Base-by-base conservation (phyloP, 1,140 invertebrate species). In the Lanistes nyassanus region DNA sequence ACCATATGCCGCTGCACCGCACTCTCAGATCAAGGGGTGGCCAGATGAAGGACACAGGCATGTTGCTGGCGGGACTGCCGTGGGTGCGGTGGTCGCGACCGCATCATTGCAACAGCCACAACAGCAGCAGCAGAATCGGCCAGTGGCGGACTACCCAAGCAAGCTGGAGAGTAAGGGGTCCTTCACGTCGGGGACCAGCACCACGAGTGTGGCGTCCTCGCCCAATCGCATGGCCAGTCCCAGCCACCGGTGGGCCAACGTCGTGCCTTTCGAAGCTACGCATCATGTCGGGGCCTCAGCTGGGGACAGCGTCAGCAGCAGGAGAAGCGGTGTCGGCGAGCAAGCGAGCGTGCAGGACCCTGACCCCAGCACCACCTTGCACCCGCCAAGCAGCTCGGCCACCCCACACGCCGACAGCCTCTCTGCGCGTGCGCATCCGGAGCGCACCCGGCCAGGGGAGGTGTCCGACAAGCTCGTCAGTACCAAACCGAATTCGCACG, bases 141-240 rank as follows among this genome's bases (percentile, higher is more conserved):
- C 70, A 0, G 53, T 62, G 11, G 60, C 42, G 34, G 70, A 72
- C 9, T 55, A 56, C 36, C 42, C 31, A 58, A 31, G 29, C 62
- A 77, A 67, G 36, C 42, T 64, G 34, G 60, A 71, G 26, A 36
- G 70, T 11, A 73, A 77, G 42, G 73, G 34, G 11, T 73, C 62
- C n/a, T 42, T 64, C 51, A 53, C 51, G 3, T 65, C 72, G n/a
- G 19, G 67, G 11, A n/a, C 70, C 31, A 42, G 19, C 31, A 29
- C 65, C 4, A 0, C 65, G 4, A 31, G 16, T 36, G 16, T 36
- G 23, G 47, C 36, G 36, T 9, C n/a, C 23, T 26, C 9, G 1
- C 23, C 56, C 11, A 60, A 68, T 39, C 26, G n/a, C 39, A 21
- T 39, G 5, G 29, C 66, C 42, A 34, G 26, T 29, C 21, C 51